phyloP scores from a whole-genome alignment of 2,113 vertebrate genomes.

The Nothoprocta pentlandii region DNA sequence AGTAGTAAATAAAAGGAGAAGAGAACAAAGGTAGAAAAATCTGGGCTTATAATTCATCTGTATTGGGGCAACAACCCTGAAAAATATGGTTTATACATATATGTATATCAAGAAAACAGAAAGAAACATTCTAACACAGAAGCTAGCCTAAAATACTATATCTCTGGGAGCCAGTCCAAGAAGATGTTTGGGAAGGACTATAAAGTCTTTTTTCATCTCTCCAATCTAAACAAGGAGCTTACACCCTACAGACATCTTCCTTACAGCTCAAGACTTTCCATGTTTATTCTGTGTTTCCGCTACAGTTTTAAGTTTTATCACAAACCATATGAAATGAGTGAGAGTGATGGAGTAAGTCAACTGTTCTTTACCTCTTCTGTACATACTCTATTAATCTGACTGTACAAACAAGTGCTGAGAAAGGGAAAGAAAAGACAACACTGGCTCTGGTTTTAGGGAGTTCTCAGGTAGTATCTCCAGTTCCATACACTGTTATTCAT shows the following conservation, averaged over 20 bases:
- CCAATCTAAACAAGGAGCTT: not conserved
- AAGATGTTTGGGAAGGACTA: not conserved
- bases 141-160: not conserved
- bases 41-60: not conserved
- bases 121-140: not conserved
- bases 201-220: not conserved
- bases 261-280: not conserved
- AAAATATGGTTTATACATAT: not conserved
- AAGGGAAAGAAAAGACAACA: not conserved
- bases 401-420: not conserved
- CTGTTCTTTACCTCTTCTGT: not conserved
- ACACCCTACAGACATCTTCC: not conserved
- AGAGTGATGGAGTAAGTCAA: accelerated
- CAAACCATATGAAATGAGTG: not conserved
- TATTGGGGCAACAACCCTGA: not conserved
- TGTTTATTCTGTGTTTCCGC: not conserved
- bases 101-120: not conserved
- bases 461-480: not conserved
- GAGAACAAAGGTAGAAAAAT: not conserved
- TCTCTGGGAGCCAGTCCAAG: not conserved
- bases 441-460: not conserved
- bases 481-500: not conserved
- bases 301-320: not conserved
- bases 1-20: not conserved
- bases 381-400: not conserved